Percentiles rank a stretch among this genome's conserved stretches.
These are phyloP conservation scores for Bembecia ichneumoniformis DNA, from an alignment of 2,888 invertebrate species.

Conservation along the genomic window DNA sequence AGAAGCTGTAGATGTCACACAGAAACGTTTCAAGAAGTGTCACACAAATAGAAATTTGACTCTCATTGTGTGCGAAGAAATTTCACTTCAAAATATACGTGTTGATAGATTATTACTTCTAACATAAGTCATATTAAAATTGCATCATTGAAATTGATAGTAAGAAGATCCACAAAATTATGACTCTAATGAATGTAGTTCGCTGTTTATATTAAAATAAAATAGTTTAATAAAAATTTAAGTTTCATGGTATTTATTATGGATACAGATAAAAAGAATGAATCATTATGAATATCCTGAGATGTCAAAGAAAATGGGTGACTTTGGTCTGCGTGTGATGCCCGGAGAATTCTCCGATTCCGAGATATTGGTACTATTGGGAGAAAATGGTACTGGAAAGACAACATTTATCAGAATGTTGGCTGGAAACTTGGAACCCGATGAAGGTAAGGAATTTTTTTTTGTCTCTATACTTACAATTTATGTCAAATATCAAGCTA, in stretches of 20 bases:
- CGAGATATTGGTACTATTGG: slow-evolving; percentile 96
- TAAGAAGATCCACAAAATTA: too few species aligned
- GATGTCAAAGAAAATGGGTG: slow-evolving; percentile 89
- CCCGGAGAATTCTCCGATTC: slow-evolving; percentile 98
- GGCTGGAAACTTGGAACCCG: slow-evolving; percentile 94
- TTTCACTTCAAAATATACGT: too few species aligned
- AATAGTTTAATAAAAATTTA: too few species aligned
- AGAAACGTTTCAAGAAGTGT: too few species aligned
- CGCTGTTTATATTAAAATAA: too few species aligned
- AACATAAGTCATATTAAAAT: too few species aligned
- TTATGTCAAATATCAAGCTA: too few species aligned
- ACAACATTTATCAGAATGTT: slow-evolving; percentile 99
- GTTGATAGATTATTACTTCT: not conserved
- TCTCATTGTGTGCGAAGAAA: too few species aligned
- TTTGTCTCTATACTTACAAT: not conserved
- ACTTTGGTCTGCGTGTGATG: slow-evolving; percentile 84
- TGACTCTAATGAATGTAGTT: too few species aligned
- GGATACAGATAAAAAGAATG: slow-evolving; percentile 84
- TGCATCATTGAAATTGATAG: too few species aligned
- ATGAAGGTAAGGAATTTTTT: slow-evolving; percentile 69
- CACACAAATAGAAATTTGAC: too few species aligned
- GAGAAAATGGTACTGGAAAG: slow-evolving; percentile 99
- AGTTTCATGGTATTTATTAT: not conserved
- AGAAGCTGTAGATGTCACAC: too few species aligned
- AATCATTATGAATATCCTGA: slow-evolving; percentile 96